A percentile compares a stretch with the other conserved stretches of the same genome.
phyloP scores from a whole-genome alignment of 2,888 invertebrate genomes.

The Hermodice carunculata region DNA sequence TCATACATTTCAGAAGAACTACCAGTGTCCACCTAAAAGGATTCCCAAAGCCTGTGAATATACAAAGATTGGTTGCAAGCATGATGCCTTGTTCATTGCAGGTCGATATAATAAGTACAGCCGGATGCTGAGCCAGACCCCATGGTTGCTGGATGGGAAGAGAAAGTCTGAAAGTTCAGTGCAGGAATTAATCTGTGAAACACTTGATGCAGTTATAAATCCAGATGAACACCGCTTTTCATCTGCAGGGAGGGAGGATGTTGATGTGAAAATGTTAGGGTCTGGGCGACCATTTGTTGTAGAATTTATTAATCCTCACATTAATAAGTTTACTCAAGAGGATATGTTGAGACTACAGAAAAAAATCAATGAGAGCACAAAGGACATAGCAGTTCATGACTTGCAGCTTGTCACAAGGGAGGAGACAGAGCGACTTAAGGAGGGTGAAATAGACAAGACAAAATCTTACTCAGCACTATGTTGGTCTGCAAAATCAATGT shows the following conservation, averaged over 20 bases:
- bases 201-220: conserved; percentile 75
- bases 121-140: conserved; percentile 85
- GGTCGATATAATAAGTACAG: conserved; percentile 30
- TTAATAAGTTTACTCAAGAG: conserved; percentile 69
- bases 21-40: conserved; percentile 73
- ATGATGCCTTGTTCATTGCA: conserved; percentile 77
- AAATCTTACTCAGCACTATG: conserved; percentile 87
- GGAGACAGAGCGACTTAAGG: conserved; percentile 79
- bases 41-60: conserved; percentile 71
- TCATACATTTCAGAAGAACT: conserved; percentile 50
- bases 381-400: conserved; percentile 74
- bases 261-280: conserved; percentile 91
- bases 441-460: conserved; percentile 88
- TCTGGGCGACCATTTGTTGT: conserved; percentile 91
- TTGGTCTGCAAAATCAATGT: conserved; percentile 43
- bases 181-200: conserved; percentile 86
- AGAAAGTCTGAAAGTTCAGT: conserved; percentile 88
- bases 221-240: conserved; percentile 79
- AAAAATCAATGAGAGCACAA: conserved; percentile 74
- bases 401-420: conserved; percentile 78
- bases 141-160: conserved; percentile 89
- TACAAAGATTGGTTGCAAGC: conserved; percentile 73
- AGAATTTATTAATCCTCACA: conserved; percentile 79
- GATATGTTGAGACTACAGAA: conserved; percentile 75
- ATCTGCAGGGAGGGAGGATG: conserved; percentile 95